A percentile compares a stretch with the other conserved stretches of the same genome.
phyloP scores from a whole-genome alignment of 30 jellyfish, hydroid and myxozoan species.

The Clytia hemisphaerica region DNA sequence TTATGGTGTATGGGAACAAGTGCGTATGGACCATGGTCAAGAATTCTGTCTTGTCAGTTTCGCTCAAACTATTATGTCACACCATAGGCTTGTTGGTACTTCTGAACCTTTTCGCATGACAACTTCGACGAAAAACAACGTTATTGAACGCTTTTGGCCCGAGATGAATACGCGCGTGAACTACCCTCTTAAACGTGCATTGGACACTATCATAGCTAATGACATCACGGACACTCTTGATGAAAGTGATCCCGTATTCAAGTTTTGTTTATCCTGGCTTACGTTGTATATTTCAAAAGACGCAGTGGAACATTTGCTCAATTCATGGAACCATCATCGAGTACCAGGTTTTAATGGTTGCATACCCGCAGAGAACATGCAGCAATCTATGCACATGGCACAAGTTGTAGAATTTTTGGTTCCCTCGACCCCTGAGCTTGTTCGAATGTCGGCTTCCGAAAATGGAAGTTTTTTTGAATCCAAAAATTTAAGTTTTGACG shows the following conservation, averaged over 20 bases:
- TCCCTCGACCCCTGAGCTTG: neutral
- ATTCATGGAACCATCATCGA: neutral
- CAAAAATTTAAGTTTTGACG: too few relatives aligned
- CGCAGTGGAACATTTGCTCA: neutral
- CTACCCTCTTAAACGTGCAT: too few relatives aligned
- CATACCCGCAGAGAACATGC: neutral
- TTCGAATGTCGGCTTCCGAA: too few relatives aligned
- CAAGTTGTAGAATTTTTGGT: neutral
- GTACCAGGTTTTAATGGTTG: neutral
- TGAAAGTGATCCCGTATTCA: neutral
- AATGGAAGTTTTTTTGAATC: too few relatives aligned
- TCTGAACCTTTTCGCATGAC: neutral
- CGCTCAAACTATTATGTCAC: neutral
- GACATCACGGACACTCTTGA: neutral
- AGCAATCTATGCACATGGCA: neutral
- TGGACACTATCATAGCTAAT: neutral
- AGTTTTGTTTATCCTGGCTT: neutral
- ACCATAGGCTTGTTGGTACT: neutral
- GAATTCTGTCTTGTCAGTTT: conserved; percentile 1
- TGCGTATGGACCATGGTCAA: conserved; percentile 3
- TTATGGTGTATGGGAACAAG: conserved; percentile 14
- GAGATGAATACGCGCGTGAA: neutral
- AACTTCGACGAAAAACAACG: neutral
- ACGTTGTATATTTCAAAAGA: neutral
- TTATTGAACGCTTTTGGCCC: neutral